A percentile compares a stretch with the other conserved stretches of the same genome.
Conservation (phyloP, 2,888 invertebrate genomes). For the Cataglyphis altisquamis region DNA sequence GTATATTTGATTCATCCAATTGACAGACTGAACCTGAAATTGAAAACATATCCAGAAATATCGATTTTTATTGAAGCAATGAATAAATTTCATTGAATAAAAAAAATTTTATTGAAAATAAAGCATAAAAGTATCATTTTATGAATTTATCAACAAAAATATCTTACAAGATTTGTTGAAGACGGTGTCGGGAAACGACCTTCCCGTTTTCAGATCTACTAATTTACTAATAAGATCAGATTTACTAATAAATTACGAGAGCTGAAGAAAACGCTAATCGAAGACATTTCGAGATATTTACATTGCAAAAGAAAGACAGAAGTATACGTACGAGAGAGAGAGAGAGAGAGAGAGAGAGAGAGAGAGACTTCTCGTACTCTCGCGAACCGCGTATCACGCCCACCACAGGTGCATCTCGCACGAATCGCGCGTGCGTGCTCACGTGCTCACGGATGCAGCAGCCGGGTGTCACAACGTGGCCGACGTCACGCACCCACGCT, state of each 20-base stretch:
- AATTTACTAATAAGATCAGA: no score
- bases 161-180: neutral
- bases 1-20: slow-evolving; percentile 10
- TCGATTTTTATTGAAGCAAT: slow-evolving; percentile 29
- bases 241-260: neutral
- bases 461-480: slow-evolving; percentile 71
- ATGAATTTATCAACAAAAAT: neutral
- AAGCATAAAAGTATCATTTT: slow-evolving; percentile 27
- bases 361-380: slow-evolving; percentile 18
- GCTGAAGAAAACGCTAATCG: neutral
- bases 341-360: slow-evolving; percentile 15
- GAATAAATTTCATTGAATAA: neutral
- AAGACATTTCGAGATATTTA: neutral
- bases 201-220: neutral
- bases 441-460: slow-evolving; percentile 69
- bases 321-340: slow-evolving; percentile 3
- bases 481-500: slow-evolving; percentile 41
- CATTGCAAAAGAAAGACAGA: neutral
- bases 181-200: neutral
- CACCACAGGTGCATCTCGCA: slow-evolving; percentile 19
- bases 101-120: slow-evolving; percentile 24
- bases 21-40: slow-evolving; percentile 42
- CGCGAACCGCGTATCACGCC: slow-evolving; percentile 35
- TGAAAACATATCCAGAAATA: slow-evolving; percentile 49
- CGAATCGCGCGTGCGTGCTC: slow-evolving; percentile 65